These are phyloP conservation scores for Darevskia nairensis DNA, from an alignment of 2,797 vertebrate species.

Conservation along the genomic window DNA sequence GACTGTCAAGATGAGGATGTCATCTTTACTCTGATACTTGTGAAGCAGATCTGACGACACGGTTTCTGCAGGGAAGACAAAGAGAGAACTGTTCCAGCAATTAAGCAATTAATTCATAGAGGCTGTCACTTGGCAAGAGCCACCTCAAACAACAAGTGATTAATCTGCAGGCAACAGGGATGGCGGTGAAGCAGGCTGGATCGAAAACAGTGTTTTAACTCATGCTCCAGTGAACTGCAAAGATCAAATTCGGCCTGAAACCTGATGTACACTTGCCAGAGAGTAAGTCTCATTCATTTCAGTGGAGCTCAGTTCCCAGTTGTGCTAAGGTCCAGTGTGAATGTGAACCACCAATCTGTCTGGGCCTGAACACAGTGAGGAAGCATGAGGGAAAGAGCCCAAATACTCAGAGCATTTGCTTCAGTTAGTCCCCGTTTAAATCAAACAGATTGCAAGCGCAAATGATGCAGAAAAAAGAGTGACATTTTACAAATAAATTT, in stretches of 20 bases:
- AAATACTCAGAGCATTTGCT: constrained; percentile 45
- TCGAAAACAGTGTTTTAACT: constrained; percentile 54
- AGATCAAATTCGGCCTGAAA: constrained; percentile 49
- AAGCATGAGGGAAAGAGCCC: constrained; percentile 47
- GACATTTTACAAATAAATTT: constrained; percentile 9
- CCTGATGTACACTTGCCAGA: not conserved
- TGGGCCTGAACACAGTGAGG: constrained; percentile 35
- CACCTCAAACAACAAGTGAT: constrained; percentile 66
- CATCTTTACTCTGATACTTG: constrained; percentile 77
- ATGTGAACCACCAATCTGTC: constrained; percentile 36
- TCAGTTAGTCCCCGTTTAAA: constrained; percentile 46
- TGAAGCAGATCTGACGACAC: constrained; percentile 82
- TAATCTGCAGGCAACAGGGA: constrained; percentile 59
- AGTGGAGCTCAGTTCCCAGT: not conserved
- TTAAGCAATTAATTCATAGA: constrained; percentile 47
- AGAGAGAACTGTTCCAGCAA: constrained; percentile 41
- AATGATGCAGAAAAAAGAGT: not conserved
- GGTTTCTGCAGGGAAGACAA: constrained; percentile 68
- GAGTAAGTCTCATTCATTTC: not conserved
- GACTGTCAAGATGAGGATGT: constrained; percentile 79
- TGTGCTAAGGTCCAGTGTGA: not conserved
- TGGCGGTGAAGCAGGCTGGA: constrained; percentile 52
- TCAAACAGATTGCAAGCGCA: constrained; percentile 18
- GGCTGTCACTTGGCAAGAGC: constrained; percentile 57
- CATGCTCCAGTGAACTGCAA: constrained; percentile 59